Evolutionary conservation across 2,888 invertebrate species (phyloP).

Genomic region (Coelinius sp.): DNA sequence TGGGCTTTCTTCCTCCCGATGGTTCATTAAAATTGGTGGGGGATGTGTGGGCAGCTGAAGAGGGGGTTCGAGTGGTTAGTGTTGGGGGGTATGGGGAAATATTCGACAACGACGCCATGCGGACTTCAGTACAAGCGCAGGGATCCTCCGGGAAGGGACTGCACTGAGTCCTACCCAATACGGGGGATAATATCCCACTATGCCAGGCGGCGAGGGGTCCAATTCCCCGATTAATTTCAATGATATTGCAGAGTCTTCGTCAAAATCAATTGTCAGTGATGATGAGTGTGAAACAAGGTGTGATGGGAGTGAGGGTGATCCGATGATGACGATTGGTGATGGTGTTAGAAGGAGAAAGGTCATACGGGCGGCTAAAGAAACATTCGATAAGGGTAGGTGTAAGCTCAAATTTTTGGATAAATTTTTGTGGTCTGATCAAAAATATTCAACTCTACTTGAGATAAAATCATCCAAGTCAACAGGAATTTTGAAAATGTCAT

Average conservation of each 20-base stretch:
- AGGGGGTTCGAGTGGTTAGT: slow-evolving; percentile 17
- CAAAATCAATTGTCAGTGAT: slow-evolving; percentile 27
- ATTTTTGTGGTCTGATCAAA: too few species aligned
- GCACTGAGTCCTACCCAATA: slow-evolving; percentile 55
- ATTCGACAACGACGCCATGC: slow-evolving; percentile 51
- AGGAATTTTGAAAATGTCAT: too few species aligned
- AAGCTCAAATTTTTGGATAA: neutral
- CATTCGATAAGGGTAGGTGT: slow-evolving; percentile 73
- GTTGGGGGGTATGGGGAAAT: slow-evolving; percentile 23
- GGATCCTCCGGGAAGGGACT: slow-evolving; percentile 65
- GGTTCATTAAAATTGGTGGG: slow-evolving; percentile 34
- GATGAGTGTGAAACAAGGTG: slow-evolving; percentile 27
- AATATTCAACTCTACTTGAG: too few species aligned
- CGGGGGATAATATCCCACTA: slow-evolving; percentile 55
- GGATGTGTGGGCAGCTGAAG: slow-evolving; percentile 30
- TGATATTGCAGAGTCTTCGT: slow-evolving; percentile 35
- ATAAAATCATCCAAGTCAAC: too few species aligned
- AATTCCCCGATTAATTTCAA: slow-evolving; percentile 60
- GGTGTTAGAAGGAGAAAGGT: slow-evolving; percentile 73
- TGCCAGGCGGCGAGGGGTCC: slow-evolving; percentile 70
- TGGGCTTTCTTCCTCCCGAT: neutral
- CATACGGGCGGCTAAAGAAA: slow-evolving; percentile 75
- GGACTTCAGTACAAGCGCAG: slow-evolving; percentile 64
- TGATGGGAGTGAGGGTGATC: slow-evolving; percentile 47
- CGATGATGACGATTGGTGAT: slow-evolving; percentile 58